Conservation (phyloP, 2,113 vertebrate genomes). For the Chaenocephalus aceratus region DNA sequence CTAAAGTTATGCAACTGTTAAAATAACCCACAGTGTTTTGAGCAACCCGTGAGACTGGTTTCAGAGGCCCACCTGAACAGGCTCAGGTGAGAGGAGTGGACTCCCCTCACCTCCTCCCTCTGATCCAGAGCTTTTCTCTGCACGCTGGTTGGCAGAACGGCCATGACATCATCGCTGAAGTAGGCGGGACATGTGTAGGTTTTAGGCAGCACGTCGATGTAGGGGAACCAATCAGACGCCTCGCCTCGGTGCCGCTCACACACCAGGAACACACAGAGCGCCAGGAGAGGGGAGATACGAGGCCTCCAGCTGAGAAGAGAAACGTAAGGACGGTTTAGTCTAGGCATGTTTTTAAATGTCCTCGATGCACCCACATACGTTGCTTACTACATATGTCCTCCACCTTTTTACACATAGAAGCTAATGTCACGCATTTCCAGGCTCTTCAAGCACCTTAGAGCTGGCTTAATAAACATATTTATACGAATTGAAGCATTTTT, state of each 20-base stretch:
- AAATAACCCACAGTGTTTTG: neutral
- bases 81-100: slow-evolving; percentile 78
- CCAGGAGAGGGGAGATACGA: slow-evolving; percentile 87
- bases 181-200: slow-evolving; percentile 89
- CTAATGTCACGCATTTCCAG: too few relatives aligned
- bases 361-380: neutral
- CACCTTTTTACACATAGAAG: too few relatives aligned
- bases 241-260: slow-evolving; percentile 86
- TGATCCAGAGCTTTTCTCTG: slow-evolving; percentile 84
- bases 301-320: slow-evolving; percentile 75
- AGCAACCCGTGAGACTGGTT: slow-evolving; percentile 57
- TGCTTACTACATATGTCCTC: too few relatives aligned
- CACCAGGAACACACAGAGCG: slow-evolving; percentile 91
- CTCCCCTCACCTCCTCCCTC: slow-evolving; percentile 74
- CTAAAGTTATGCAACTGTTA: neutral
- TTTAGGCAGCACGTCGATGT: slow-evolving; percentile 88
- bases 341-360: neutral
- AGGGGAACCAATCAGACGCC: slow-evolving; percentile 89
- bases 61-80: slow-evolving; percentile 82
- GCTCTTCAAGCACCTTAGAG: too few relatives aligned
- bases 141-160: slow-evolving; percentile 83
- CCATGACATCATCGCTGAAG: slow-evolving; percentile 76
- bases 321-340: neutral
- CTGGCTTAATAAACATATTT: too few relatives aligned
- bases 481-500: too few relatives aligned